Conservation (phyloP, 2,888 invertebrate species). For the Gastracanthus pulcherrimus region DNA sequence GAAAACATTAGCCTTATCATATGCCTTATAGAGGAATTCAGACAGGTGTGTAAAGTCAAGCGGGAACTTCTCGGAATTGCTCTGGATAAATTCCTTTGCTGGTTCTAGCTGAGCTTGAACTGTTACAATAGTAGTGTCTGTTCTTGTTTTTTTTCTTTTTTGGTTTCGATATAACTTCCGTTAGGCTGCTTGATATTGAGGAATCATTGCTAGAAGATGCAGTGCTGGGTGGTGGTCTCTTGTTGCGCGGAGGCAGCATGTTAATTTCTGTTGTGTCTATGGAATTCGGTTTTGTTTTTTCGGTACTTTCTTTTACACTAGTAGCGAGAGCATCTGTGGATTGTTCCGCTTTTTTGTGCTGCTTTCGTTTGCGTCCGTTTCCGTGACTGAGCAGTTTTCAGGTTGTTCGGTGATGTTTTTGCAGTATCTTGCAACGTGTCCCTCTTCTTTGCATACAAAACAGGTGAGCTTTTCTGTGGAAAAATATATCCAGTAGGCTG, state of each 20-base stretch:
- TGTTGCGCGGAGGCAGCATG: background rate
- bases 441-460: constrained; percentile 45
- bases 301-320: background rate
- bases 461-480: constrained; percentile 50
- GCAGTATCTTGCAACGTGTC: constrained; percentile 36
- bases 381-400: too few relatives aligned
- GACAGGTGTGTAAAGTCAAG: background rate
- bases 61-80: background rate
- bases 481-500: constrained; percentile 56
- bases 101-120: background rate
- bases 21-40: background rate
- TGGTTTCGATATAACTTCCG: background rate
- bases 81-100: background rate
- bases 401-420: background rate
- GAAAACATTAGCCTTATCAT: background rate
- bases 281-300: background rate
- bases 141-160: background rate
- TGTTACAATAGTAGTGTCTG: background rate
- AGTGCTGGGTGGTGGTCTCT: background rate
- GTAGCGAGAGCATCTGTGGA: background rate
- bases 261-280: background rate
- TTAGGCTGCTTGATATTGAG: background rate
- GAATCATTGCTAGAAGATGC: background rate
- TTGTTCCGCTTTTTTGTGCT: background rate
- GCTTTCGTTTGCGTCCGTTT: background rate